phyloP scores from a whole-genome alignment of 2,113 vertebrate species.

The Lepus europaeus region DNA sequence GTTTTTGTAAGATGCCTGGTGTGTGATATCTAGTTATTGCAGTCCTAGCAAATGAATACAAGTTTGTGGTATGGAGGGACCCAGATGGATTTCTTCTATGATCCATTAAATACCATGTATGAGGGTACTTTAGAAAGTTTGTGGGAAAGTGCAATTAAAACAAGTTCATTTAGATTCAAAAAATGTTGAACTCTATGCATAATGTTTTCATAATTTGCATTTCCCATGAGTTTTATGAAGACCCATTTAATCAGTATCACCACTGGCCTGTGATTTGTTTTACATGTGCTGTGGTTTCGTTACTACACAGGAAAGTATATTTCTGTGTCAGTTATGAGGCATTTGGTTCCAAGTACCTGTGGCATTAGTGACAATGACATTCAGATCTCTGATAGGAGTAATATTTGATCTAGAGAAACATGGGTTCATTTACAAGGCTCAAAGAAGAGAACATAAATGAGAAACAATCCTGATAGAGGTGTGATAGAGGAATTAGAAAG shows the following conservation, averaged over 20 bases:
- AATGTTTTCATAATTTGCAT: too few relatives aligned
- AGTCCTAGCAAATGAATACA: neutral
- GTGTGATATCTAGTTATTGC: neutral
- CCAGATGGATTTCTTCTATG: neutral
- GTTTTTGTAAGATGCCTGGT: neutral
- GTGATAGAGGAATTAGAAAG: neutral
- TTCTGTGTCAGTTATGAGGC: neutral
- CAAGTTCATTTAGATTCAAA: too few relatives aligned
- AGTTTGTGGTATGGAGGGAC: neutral
- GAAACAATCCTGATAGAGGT: neutral
- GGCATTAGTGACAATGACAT: neutral
- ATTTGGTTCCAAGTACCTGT: neutral
- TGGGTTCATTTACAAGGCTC: neutral
- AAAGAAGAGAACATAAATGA: neutral
- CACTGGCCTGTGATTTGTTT: neutral
- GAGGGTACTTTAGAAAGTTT: too few relatives aligned
- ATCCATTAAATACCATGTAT: neutral
- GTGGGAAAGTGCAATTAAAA: too few relatives aligned
- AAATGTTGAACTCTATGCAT: too few relatives aligned
- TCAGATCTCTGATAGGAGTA: conserved; percentile 2
- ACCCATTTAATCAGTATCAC: neutral
- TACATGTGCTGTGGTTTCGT: neutral
- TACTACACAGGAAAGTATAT: neutral
- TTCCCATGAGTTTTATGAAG: too few relatives aligned
- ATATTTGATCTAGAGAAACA: neutral